phyloP scores from a whole-genome alignment of 2,797 vertebrate species.

The Cebuella pygmaea region DNA sequence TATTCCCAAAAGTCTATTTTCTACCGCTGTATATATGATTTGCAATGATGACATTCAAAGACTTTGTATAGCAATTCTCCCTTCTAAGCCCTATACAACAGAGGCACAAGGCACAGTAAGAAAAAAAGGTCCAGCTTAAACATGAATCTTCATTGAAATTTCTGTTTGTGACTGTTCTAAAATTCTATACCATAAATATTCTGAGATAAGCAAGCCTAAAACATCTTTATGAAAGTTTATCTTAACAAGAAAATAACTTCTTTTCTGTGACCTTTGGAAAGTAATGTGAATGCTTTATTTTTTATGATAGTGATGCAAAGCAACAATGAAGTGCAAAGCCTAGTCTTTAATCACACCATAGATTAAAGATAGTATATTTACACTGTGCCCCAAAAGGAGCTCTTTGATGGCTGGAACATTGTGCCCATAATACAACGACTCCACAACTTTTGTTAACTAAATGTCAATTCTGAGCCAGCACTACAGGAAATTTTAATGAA shows the following conservation, averaged over 20 bases:
- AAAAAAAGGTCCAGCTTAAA: background rate
- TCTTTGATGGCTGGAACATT: background rate
- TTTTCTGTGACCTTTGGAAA: slow-evolving; percentile 42
- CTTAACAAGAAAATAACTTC: slow-evolving; percentile 1
- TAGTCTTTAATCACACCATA: background rate
- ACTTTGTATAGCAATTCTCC: background rate
- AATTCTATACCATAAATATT: background rate
- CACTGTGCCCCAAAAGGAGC: background rate
- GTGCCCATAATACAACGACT: background rate
- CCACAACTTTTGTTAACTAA: background rate
- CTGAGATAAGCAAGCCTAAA: background rate
- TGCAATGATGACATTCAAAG: slow-evolving; percentile 54
- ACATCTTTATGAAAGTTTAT: background rate
- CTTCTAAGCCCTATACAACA: background rate
- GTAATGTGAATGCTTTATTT: slow-evolving; percentile 11
- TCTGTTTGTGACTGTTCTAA: background rate
- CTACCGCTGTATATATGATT: slow-evolving; percentile 20
- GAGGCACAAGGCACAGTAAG: background rate
- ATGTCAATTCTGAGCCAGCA: background rate
- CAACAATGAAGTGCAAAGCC: background rate
- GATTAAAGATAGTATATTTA: background rate
- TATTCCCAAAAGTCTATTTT: slow-evolving; percentile 46
- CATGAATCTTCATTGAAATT: slow-evolving; percentile 56
- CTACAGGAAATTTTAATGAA: background rate
- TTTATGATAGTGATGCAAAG: background rate